These are phyloP conservation scores for Calyptomena viridis DNA, from an alignment of 2,113 vertebrate genomes.

Conservation along the genomic window DNA sequence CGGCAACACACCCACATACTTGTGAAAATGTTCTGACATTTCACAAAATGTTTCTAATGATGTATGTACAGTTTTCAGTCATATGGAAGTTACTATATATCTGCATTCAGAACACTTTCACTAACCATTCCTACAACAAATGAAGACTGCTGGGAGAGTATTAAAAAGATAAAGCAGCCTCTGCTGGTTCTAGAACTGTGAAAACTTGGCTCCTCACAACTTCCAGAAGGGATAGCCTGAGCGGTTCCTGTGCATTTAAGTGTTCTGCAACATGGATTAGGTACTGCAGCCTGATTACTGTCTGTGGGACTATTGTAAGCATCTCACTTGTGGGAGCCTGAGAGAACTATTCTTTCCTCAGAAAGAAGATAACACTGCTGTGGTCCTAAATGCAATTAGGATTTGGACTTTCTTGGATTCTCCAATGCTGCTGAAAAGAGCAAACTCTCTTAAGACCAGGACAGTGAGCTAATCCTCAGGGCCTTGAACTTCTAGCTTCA, in stretches of 20 bases:
- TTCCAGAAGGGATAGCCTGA: neutral
- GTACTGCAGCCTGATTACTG: neutral
- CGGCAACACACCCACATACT: neutral
- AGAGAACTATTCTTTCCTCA: neutral
- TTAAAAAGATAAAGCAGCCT: neutral
- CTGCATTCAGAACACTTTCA: neutral
- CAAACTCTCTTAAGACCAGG: neutral
- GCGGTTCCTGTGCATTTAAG: neutral
- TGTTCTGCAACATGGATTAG: neutral
- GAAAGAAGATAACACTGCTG: neutral
- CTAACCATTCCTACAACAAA: neutral
- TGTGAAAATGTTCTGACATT: neutral
- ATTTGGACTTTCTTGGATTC: neutral
- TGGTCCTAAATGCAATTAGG: neutral
- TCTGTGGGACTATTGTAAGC: neutral
- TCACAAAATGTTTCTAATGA: neutral
- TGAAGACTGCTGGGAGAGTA: neutral
- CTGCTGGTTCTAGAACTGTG: neutral
- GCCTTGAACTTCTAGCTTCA: neutral
- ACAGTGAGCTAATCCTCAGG: neutral
- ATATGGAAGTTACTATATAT: neutral
- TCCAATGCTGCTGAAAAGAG: neutral
- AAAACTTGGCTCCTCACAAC: accelerated
- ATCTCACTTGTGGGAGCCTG: neutral
- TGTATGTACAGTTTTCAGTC: neutral